Conservation (phyloP, 1,140 invertebrate species). For the Aphelenchoides besseyi region DNA sequence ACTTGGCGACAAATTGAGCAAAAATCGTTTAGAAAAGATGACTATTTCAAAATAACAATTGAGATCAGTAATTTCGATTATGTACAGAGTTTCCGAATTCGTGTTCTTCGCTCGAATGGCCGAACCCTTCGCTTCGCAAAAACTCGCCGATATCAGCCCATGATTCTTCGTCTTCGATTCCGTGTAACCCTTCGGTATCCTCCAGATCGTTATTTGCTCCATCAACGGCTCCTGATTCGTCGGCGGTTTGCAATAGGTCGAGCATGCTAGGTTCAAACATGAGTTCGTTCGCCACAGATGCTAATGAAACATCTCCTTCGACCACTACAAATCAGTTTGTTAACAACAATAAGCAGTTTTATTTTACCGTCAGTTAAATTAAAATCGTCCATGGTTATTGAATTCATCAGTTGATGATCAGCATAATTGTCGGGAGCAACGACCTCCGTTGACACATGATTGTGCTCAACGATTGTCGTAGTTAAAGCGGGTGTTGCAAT, state of each 20-base stretch:
- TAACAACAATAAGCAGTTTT: background rate
- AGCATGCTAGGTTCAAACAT: constrained; percentile 7
- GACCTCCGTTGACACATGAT: background rate
- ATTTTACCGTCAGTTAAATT: constrained; percentile 17
- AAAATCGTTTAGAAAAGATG: background rate
- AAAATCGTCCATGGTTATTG: constrained; percentile 22
- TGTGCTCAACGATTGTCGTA: too few relatives aligned
- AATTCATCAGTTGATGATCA: constrained; percentile 15
- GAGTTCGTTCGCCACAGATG: constrained; percentile 14
- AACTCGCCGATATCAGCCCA: constrained; percentile 19
- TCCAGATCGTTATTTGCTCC: constrained; percentile 2
- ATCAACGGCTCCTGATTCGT: constrained; percentile 1
- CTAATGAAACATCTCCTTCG: constrained; percentile 13
- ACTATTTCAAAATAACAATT: background rate
- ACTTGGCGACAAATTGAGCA: background rate
- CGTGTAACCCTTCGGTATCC: background rate
- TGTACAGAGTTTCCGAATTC: too few relatives aligned
- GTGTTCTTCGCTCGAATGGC: background rate
- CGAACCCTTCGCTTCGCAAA: constrained; percentile 3
- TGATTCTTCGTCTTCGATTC: background rate
- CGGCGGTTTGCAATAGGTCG: constrained; percentile 7
- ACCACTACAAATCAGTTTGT: constrained; percentile 6
- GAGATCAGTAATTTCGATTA: background rate
- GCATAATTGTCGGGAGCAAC: background rate
- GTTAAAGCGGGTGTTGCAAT: background rate